Base-by-base conservation (phyloP, 2,888 invertebrate species). In the Gymnosoma rotundatum region DNA sequence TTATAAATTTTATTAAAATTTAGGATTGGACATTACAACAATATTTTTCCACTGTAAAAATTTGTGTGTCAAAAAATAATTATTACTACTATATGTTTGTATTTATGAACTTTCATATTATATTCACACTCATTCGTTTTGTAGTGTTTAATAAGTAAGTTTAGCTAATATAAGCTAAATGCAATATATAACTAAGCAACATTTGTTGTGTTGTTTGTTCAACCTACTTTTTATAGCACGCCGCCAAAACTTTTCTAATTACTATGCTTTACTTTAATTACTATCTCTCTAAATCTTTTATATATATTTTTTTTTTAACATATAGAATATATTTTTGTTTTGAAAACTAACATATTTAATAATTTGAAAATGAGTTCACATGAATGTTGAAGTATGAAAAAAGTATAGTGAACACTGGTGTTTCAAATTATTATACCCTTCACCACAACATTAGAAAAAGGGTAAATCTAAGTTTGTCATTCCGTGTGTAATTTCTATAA, bases 231-330 rank as follows among this genome's bases (percentile, higher is more conserved):
- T 32, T 52, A 20, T 58, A 58, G 36, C 50, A 72, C 14, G 60
- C 52, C 50, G 72, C 66, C 67, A 78, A 78, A 83, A 69, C 63
- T 78, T 83, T 83, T 83, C 45, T 78, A 83, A 83, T 83, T 83
- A 78, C 38, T 70, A 45, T 48, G 61, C 60, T 72, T 48, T 25
- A 70, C 50, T 78, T 70, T 61, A 50, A 12, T 66, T 69, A 50
- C 38, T 61, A 52, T 78, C 32, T 32, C 61, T 78, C 10, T 20
- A 20, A 32, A 32, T 61, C 14, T 48, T 58, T 38, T 74, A 54
- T 45, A 32, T 32, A 32, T 32, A 32, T 42, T 64, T 48, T 12
- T 16, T 20, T 3, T 32, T 42, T 16, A n/a, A 54, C n/a, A 45
- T 36, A 58, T 6, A 20, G 38, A 42, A 60, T 36, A 48, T 8